Evolutionary conservation across 2,797 vertebrate species (phyloP), one percentile per base, ranked within the genome.

Genomic region (Vipera latastei): DNA sequence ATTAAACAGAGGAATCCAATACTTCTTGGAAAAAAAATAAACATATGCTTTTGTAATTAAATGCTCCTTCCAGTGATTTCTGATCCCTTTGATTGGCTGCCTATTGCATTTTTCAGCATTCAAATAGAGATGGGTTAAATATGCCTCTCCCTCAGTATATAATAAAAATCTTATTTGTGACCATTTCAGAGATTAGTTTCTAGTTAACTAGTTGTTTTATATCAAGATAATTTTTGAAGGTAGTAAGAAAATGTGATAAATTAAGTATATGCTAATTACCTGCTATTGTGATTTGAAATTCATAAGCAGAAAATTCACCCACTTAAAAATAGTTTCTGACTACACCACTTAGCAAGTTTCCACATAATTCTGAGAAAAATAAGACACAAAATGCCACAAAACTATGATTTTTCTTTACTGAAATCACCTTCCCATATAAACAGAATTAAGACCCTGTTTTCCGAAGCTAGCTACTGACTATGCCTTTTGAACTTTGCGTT

Each of bases 1-100:
- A 94, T 92, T 93, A 65, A 92, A 94, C 87, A 89, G 56, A 0
- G 89, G 86, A 93, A 26, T 93, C 89, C 6, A 90, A 95, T 28
- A 6, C 60, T 92, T 38, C 60, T 91, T 94, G 38, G 38, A 1
- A 89, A 88, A 44, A 20, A 78, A 78, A 65, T 4, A 0, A 92
- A 92, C 95, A 94, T 0, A 63, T 92, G 60, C 44, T 63, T 93
- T 89, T 51, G 56, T 93, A 93, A 22, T 94, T 86, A 93, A 90
- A 85, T 0, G 11, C 89, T 96, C 28, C 61, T n/a, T 69, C 88
- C 93, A 92, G 0, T 32, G 94, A 60, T 93, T 94, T 96, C 95
- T 95, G 89, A 93, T 95, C 89, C 91, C 85, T 93, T 95, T 92
- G 91, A 83, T 92, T 78, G 94, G 3, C 22, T 91, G 25, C 13